These are phyloP conservation scores for Apis mellifera DNA, from an alignment of 1,140 invertebrate species.

Conservation along the genomic window DNA sequence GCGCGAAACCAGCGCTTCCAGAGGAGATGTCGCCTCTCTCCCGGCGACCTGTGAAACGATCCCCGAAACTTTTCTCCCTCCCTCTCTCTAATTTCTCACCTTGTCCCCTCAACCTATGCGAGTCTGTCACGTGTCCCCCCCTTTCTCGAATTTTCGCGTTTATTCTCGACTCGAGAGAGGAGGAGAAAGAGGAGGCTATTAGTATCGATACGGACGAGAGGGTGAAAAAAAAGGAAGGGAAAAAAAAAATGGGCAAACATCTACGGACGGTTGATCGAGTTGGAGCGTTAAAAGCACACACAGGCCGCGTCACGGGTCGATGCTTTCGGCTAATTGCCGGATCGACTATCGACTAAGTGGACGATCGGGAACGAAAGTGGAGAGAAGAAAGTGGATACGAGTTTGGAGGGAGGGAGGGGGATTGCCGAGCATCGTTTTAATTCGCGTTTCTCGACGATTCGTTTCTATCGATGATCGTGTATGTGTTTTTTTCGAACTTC, in stretches of 20 bases:
- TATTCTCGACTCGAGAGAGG: constrained; percentile 9
- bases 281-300: constrained; percentile 49
- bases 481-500: too few species aligned
- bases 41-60: neutral
- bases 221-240: neutral
- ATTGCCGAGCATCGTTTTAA: neutral
- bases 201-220: constrained; percentile 27
- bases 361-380: neutral
- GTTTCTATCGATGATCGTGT: neutral
- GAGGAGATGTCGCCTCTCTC: neutral
- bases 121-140: neutral
- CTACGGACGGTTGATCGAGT: constrained; percentile 33
- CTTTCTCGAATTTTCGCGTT: too few species aligned
- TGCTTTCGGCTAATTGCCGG: constrained; percentile 52
- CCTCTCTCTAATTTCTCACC: neutral
- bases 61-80: too few species aligned
- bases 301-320: constrained; percentile 39
- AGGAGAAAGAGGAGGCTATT: neutral
- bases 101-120: neutral
- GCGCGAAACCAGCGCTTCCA: neutral
- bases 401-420: neutral
- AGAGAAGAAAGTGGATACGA: neutral
- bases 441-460: neutral
- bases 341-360: neutral
- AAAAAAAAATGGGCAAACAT: constrained; percentile 45